A percentile compares a stretch with the other conserved stretches of the same genome.
Conservation (phyloP, 2,888 invertebrate genomes). For the Drosophila longiperda region DNA sequence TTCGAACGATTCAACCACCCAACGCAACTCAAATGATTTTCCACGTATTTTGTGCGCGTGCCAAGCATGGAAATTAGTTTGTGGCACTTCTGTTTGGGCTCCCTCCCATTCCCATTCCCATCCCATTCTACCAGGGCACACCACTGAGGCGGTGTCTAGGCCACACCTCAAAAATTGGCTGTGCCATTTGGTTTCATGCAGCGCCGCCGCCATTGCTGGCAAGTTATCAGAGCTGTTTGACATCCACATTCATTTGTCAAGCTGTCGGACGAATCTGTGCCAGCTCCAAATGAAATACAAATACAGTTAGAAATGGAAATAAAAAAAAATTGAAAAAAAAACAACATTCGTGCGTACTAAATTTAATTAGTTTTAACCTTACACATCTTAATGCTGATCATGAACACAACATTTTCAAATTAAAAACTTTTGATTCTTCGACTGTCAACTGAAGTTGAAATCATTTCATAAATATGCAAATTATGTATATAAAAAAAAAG, state of each 20-base stretch:
- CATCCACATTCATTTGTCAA: conserved; percentile 81
- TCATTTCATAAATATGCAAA: conserved; percentile 82
- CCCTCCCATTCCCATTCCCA: neutral
- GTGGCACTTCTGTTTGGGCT: conserved; percentile 43
- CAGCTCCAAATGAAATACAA: conserved; percentile 48
- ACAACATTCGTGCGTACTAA: conserved; percentile 36
- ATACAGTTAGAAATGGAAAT: conserved; percentile 8
- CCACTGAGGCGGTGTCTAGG: conserved; percentile 28
- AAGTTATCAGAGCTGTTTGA: conserved; percentile 81
- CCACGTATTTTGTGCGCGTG: conserved; percentile 71
- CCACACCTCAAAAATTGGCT: conserved; percentile 73
- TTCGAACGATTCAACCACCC: conserved; percentile 46
- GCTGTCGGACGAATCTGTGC: conserved; percentile 71
- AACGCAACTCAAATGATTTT: conserved; percentile 51
- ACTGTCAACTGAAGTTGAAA: conserved; percentile 50
- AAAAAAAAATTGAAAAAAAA: neutral
- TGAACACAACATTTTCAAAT: conserved; percentile 38
- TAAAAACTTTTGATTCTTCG: conserved; percentile 53
- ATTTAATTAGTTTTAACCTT: conserved; percentile 72
- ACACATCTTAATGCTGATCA: conserved; percentile 49
- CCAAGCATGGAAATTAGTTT: conserved; percentile 77
- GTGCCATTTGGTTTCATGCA: conserved; percentile 70
- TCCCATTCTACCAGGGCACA: conserved; percentile 11
- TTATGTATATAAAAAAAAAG: conserved; percentile 41
- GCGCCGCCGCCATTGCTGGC: conserved; percentile 71